These are phyloP conservation scores for Coleophora deauratella DNA, from an alignment of 2,888 invertebrate genomes.

Conservation along the genomic window DNA sequence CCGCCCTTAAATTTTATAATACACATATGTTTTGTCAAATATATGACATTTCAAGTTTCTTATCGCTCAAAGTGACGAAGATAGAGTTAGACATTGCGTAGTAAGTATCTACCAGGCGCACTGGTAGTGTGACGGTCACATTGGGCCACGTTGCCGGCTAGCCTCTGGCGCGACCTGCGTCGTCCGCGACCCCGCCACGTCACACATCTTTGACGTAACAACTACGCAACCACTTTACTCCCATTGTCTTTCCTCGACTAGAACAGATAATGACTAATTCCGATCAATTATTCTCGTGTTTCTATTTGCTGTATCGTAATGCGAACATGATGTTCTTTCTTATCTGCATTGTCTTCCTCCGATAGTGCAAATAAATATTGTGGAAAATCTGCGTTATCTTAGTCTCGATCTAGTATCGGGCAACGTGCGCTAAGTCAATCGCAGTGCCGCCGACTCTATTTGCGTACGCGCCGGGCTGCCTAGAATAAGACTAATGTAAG, in stretches of 20 bases:
- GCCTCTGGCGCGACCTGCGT: constrained; percentile 35
- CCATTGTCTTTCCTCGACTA: constrained; percentile 23
- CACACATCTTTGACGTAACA: constrained; percentile 32
- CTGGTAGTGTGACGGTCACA: constrained; percentile 13
- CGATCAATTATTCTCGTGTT: constrained; percentile 22
- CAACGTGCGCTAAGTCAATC: constrained; percentile 60
- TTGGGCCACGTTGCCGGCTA: constrained; percentile 25
- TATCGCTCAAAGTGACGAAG: too few relatives aligned
- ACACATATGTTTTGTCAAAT: too few relatives aligned
- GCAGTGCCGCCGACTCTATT: constrained; percentile 53
- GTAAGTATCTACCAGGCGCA: too few relatives aligned
- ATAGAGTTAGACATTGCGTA: too few relatives aligned
- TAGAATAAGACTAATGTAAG: constrained; percentile 54
- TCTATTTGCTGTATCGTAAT: not conserved
- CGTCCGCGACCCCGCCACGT: constrained; percentile 31
- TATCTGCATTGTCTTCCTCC: not conserved
- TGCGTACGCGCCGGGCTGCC: constrained; percentile 46
- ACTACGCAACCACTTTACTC: constrained; percentile 24
- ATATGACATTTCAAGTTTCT: too few relatives aligned
- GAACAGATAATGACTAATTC: constrained; percentile 23
- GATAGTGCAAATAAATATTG: not conserved
- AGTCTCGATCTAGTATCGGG: constrained; percentile 28
- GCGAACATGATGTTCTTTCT: not conserved
- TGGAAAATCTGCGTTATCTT: constrained; percentile 1
- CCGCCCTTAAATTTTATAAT: too few relatives aligned